Conservation (phyloP, 2,113 vertebrate species). For the Dromiciops gliroides region DNA sequence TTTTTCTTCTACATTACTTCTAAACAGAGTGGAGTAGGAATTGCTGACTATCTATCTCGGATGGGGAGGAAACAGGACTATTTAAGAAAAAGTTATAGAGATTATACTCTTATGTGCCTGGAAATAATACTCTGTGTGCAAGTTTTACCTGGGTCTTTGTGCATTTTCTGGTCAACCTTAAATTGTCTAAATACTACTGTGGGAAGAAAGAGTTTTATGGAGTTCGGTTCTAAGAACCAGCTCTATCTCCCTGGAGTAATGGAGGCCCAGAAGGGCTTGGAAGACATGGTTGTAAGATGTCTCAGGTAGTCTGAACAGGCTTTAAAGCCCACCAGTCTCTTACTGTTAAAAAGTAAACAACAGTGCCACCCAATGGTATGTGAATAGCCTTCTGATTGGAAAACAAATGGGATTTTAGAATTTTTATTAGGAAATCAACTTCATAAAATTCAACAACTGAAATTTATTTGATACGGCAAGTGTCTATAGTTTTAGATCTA, state of each 20-base stretch:
- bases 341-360: conserved; percentile 46
- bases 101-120: conserved; percentile 23
- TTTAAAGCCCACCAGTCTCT: not conserved
- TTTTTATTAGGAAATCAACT: not conserved
- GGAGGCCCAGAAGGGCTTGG: not conserved
- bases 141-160: not conserved
- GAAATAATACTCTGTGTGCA: not conserved
- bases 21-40: conserved; percentile 68
- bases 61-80: conserved; percentile 33
- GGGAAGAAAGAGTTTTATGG: not conserved
- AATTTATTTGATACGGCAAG: not conserved
- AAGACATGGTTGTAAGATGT: not conserved
- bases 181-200: not conserved
- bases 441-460: not conserved
- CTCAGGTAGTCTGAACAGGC: not conserved
- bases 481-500: not conserved
- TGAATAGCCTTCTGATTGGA: conserved; percentile 4
- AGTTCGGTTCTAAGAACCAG: not conserved
- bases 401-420: conserved; percentile 2
- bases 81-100: conserved; percentile 47
- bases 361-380: conserved; percentile 40
- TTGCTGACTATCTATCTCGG: conserved; percentile 60
- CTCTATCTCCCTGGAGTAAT: not conserved
- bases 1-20: conserved; percentile 80
- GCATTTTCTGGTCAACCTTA: not conserved